phyloP scores from a whole-genome alignment of 2,113 vertebrate species.

The Alaudala cheleensis region DNA sequence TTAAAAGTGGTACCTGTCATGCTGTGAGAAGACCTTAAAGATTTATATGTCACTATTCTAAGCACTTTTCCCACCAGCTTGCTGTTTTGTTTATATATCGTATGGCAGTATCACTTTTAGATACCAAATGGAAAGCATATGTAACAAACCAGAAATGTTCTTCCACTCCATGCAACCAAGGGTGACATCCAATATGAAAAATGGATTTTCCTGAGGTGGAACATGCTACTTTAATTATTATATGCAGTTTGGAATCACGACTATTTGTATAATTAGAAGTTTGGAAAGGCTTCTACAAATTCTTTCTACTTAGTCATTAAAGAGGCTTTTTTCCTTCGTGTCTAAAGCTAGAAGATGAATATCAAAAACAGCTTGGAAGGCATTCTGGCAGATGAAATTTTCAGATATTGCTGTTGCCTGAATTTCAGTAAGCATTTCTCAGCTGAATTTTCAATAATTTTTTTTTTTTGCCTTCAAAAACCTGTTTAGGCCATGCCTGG shows the following conservation, averaged over 20 bases:
- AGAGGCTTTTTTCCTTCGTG: background rate
- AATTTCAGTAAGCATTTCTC: background rate
- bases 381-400: background rate
- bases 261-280: slow-evolving; percentile 68
- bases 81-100: slow-evolving; percentile 39
- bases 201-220: slow-evolving; percentile 57
- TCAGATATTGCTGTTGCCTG: background rate
- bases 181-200: slow-evolving; percentile 36
- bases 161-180: slow-evolving; percentile 5
- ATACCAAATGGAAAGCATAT: slow-evolving; percentile 68
- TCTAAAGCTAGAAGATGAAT: slow-evolving; percentile 25
- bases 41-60: background rate
- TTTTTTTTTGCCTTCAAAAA: background rate
- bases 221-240: slow-evolving; percentile 66
- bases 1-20: background rate
- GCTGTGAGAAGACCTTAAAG: background rate
- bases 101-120: slow-evolving; percentile 46
- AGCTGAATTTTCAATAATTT: background rate
- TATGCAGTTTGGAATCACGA: slow-evolving; percentile 38
- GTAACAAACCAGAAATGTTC: slow-evolving; percentile 30
- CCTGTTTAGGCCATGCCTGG: background rate
- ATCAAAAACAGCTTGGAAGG: background rate
- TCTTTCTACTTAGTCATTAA: slow-evolving; percentile 28
- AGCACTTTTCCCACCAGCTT: slow-evolving; percentile 2
- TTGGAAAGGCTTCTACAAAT: slow-evolving; percentile 48